A percentile compares a stretch with the other conserved stretches of the same genome.
These are phyloP conservation scores for Oryzias celebensis DNA, from an alignment of 2,113 vertebrate genomes.

Conservation along the genomic window DNA sequence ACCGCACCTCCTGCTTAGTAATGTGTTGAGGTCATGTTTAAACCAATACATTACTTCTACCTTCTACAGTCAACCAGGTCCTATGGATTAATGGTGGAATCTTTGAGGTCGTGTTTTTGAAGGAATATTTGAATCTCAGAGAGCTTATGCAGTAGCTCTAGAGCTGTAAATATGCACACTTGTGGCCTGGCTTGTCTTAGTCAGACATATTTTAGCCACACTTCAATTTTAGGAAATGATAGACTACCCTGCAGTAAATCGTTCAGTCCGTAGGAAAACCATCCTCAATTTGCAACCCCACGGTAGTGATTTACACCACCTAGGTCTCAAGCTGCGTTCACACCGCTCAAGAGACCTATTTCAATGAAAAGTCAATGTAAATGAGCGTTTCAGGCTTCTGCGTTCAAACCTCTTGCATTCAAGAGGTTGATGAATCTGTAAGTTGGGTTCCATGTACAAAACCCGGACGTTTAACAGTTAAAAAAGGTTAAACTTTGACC, in stretches of 20 bases:
- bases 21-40: conserved; percentile 37
- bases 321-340: not conserved
- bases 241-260: conserved; percentile 43
- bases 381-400: too few species aligned
- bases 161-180: conserved; percentile 11
- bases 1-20: conserved; percentile 30
- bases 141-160: conserved; percentile 29
- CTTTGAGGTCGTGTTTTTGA: not conserved
- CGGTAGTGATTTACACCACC: conserved; percentile 10
- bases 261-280: conserved; percentile 23
- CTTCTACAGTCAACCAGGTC: not conserved
- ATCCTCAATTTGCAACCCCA: conserved; percentile 19
- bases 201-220: conserved; percentile 18
- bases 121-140: conserved; percentile 3
- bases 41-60: not conserved
- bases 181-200: conserved; percentile 23
- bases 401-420: too few species aligned
- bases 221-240: conserved; percentile 20
- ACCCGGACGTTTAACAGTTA: too few species aligned
- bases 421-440: too few species aligned
- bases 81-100: not conserved
- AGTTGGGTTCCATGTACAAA: too few species aligned
- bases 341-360: too few species aligned
- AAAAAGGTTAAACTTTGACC: too few species aligned
- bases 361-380: too few species aligned